A percentile compares a stretch with the other conserved stretches of the same genome.
Evolutionary conservation across 2,797 vertebrate species (phyloP).

Genomic region (Rhinichthys osculus): DNA sequence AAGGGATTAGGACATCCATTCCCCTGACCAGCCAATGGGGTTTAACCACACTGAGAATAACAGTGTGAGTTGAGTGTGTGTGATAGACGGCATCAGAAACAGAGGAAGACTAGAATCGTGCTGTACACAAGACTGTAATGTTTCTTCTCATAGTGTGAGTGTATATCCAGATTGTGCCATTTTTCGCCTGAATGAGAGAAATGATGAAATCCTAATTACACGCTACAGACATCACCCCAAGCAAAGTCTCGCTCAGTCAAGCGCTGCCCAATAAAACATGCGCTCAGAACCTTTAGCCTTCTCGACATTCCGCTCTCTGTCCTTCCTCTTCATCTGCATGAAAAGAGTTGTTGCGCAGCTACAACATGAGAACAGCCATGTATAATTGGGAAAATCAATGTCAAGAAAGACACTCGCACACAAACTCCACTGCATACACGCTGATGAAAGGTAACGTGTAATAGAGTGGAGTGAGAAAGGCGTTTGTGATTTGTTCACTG

Average conservation of each 20-base stretch:
- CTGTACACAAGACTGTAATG: constrained; percentile 62
- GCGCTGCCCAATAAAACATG: constrained; percentile 29
- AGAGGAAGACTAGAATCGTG: constrained; percentile 38
- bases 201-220: constrained; percentile 86
- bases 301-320: not conserved
- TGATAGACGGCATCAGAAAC: constrained; percentile 62
- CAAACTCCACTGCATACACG: constrained; percentile 7
- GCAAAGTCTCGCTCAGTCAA: constrained; percentile 67
- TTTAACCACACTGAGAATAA: constrained; percentile 40
- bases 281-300: constrained; percentile 13
- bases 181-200: constrained; percentile 76
- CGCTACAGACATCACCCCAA: constrained; percentile 80
- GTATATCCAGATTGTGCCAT: constrained; percentile 73
- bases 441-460: constrained; percentile 11
- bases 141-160: constrained; percentile 20
- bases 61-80: constrained; percentile 9
- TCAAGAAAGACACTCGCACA: constrained; percentile 14
- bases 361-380: constrained; percentile 23
- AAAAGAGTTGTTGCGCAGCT: constrained; percentile 32
- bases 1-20: constrained; percentile 63
- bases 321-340: constrained; percentile 16
- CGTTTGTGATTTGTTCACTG: constrained; percentile 13
- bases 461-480: not conserved
- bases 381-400: constrained; percentile 37
- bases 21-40: constrained; percentile 49